These are phyloP conservation scores for Caenorhabditis sinica DNA, from an alignment of 2,888 invertebrate genomes.

Conservation along the genomic window DNA sequence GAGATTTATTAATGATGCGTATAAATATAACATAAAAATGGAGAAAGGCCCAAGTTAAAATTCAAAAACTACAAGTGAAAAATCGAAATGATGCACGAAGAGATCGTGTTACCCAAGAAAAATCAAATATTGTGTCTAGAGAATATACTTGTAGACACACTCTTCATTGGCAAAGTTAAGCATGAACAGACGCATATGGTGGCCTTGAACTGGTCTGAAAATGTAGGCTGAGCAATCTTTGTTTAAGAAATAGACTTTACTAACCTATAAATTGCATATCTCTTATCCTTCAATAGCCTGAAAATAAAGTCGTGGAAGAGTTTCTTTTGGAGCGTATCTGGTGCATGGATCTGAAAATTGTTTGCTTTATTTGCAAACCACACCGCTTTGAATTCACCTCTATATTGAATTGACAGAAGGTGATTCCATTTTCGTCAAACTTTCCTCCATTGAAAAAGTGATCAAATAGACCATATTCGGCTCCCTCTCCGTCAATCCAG, in stretches of 20 bases:
- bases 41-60: too few species aligned
- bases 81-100: conserved; percentile 7
- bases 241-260: neutral
- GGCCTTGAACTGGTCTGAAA: conserved; percentile 63
- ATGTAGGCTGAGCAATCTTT: neutral
- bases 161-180: conserved; percentile 61
- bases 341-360: conserved; percentile 53
- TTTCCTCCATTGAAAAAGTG: conserved; percentile 63
- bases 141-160: conserved; percentile 65
- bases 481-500: conserved; percentile 69
- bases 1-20: too few species aligned
- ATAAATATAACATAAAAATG: too few species aligned
- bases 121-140: conserved; percentile 5
- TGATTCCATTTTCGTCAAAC: conserved; percentile 66
- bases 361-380: neutral
- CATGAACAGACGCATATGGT: conserved; percentile 63
- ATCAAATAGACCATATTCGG: conserved; percentile 66
- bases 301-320: conserved; percentile 62
- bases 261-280: conserved; percentile 56
- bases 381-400: conserved; percentile 23
- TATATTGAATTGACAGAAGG: conserved; percentile 70
- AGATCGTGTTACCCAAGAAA: conserved; percentile 32
- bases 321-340: conserved; percentile 61
- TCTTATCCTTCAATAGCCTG: conserved; percentile 50
- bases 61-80: neutral